These are phyloP conservation scores for Pedetes capensis DNA, from an alignment of 2,113 vertebrate species.

Conservation along the genomic window DNA sequence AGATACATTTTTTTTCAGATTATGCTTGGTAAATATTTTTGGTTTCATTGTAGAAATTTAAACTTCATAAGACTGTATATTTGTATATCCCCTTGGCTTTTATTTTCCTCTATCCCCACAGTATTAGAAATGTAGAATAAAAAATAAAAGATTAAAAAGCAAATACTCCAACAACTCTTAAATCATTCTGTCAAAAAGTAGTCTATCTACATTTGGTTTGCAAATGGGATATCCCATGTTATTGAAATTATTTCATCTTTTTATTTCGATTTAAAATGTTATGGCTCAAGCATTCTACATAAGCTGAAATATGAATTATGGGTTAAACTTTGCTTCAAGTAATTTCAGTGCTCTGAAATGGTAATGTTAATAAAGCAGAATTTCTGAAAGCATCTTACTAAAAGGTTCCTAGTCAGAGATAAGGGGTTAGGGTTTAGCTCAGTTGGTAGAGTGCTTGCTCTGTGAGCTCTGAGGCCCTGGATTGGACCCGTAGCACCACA, in stretches of 20 bases:
- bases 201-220: neutral
- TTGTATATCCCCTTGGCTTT: neutral
- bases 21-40: neutral
- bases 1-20: neutral
- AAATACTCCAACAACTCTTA: neutral
- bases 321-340: neutral
- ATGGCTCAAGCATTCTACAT: neutral
- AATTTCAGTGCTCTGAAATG: neutral
- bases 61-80: neutral
- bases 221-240: neutral
- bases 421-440: too few relatives aligned
- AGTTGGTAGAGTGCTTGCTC: too few relatives aligned
- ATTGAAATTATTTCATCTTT: neutral
- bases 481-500: too few relatives aligned
- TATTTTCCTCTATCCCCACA: neutral
- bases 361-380: neutral
- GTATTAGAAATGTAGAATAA: neutral
- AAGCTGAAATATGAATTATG: neutral
- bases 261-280: neutral
- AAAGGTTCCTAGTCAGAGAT: neutral
- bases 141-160: neutral
- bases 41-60: neutral
- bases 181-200: neutral
- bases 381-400: neutral
- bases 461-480: too few relatives aligned